Evolutionary conservation across 1,140 invertebrate species (phyloP).

Genomic region (Drosophila suzukii): DNA sequence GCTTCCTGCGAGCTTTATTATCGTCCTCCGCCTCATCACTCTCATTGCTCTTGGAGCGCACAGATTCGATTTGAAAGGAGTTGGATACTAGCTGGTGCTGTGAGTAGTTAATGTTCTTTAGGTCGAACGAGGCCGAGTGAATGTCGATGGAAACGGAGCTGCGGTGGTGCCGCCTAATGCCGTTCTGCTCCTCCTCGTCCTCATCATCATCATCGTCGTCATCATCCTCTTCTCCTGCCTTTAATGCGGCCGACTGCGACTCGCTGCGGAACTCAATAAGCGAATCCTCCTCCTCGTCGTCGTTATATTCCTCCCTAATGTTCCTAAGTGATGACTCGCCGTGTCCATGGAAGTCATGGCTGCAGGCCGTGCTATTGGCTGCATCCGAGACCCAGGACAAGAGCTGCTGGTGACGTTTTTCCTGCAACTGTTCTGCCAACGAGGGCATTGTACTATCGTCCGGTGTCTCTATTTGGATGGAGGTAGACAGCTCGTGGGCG

Average conservation of each 20-base stretch:
- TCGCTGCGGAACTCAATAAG: slow-evolving; percentile 78
- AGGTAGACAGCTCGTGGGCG: slow-evolving; percentile 83
- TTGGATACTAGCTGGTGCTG: slow-evolving; percentile 75
- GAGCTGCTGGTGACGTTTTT: slow-evolving; percentile 65
- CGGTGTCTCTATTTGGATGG: slow-evolving; percentile 81
- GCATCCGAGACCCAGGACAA: slow-evolving; percentile 77
- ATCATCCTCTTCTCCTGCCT: slow-evolving; percentile 18
- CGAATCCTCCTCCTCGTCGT: slow-evolving; percentile 78
- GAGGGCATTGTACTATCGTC: slow-evolving; percentile 75
- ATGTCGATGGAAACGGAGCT: slow-evolving; percentile 76
- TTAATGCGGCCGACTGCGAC: slow-evolving; percentile 72
- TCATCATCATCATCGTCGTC: slow-evolving; percentile 15
- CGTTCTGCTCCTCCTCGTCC: slow-evolving; percentile 16
- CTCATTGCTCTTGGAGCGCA: slow-evolving; percentile 62
- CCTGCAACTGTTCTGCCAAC: slow-evolving; percentile 42
- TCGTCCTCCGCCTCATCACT: slow-evolving; percentile 41
- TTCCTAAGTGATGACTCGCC: slow-evolving; percentile 34
- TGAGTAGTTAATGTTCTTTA: slow-evolving; percentile 72
- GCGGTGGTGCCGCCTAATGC: slow-evolving; percentile 16
- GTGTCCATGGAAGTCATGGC: slow-evolving; percentile 34
- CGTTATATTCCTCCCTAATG: slow-evolving; percentile 42
- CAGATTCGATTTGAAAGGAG: slow-evolving; percentile 83
- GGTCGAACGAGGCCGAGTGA: slow-evolving; percentile 73
- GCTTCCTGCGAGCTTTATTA: slow-evolving; percentile 37
- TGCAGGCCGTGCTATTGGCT: slow-evolving; percentile 66